Base-by-base conservation (phyloP, 2,113 vertebrate genomes). In the Hyaena hyaena region DNA sequence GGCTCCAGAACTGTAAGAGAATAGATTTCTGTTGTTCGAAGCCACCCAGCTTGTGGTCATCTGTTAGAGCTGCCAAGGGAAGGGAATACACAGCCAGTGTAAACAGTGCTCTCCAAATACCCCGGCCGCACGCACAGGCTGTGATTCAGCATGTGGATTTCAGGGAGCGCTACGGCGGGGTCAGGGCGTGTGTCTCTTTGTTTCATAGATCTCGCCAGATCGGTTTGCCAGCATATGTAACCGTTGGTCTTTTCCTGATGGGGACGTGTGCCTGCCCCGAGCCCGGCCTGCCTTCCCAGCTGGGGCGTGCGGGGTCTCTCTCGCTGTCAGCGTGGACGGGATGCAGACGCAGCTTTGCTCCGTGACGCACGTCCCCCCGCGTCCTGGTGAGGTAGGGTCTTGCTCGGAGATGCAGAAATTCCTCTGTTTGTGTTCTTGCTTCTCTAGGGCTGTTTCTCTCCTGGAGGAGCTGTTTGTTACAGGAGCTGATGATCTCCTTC, bases 311-410 rank as follows among this genome's bases (percentile, higher is more conserved):
- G 23, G 2, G 9, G 53, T 63, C 77, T 17, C 19, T 35, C 21
- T 0, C 45, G 12, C 39, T 3, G 6, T 69, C 0, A 0, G 8
- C 3, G 55, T 3, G 31, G 9, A 4, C 35, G 31, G 69, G 35
- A 6, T 24, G 11, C 1, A 17, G 71, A 0, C 0, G 50, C 35
- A 24, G 19, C 69, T 24, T 28, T 19, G 53, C 15, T 7, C 1
- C 11, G 7, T 21, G 39, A 26, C 2, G 0, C 4, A 3, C 0
- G 35, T 19, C 23, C 12, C 65, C 31, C 61, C 9, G 71, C 1
- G 10, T 2, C 83, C 31, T 48, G 68, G 63, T 43, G 50, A 74
- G 83, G 79, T 4, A 1, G 31, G 10, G 0, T 69, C 55, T 74
- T 45, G 24, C 83, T n/a, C 4, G 1, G 1, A 23, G 66, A 8